Evolutionary conservation across 30 jellyfish, hydroid and myxozoan genomes (phyloP).

Genomic region (Hydra vulgaris): DNA sequence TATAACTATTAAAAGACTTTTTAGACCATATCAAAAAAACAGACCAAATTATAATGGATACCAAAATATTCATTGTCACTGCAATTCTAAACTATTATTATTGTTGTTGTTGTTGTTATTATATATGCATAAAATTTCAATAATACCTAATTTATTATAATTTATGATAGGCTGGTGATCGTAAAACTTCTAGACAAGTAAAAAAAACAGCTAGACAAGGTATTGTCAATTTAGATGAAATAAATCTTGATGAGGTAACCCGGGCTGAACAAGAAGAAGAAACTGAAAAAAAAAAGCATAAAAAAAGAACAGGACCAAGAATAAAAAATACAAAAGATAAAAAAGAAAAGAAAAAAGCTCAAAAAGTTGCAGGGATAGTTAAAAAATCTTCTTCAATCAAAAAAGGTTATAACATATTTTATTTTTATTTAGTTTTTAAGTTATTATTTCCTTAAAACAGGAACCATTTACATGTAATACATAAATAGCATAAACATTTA

Average conservation of each 20-base stretch:
- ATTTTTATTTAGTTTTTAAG: no score
- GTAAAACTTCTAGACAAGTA: slow-evolving; percentile 74
- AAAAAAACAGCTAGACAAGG: slow-evolving; percentile 74
- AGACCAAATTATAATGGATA: no score
- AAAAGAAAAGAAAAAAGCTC: slow-evolving; percentile 56
- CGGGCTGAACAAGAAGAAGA: slow-evolving; percentile 35
- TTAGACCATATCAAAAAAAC: no score
- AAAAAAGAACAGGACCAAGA: slow-evolving; percentile 34
- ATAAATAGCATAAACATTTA: no score
- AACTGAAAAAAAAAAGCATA: slow-evolving; percentile 20
- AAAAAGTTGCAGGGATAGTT: slow-evolving; percentile 49
- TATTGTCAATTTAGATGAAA: slow-evolving; percentile 64
- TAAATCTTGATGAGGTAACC: slow-evolving; percentile 59
- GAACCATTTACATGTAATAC: no score
- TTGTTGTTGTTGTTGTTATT: no score
- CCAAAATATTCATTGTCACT: no score
- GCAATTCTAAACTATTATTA: no score
- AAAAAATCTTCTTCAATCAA: slow-evolving; percentile 27
- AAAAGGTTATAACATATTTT: slow-evolving; percentile 22
- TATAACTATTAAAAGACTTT: no score
- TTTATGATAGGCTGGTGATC: slow-evolving; percentile 99
- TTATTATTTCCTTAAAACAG: no score
- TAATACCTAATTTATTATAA: no score
- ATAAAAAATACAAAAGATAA: slow-evolving; percentile 63
- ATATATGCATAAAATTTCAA: no score